Evolutionary conservation across 2,888 invertebrate species (phyloP), one percentile per base, ranked within the genome.

Genomic region (Dinocampus coccinellae): DNA sequence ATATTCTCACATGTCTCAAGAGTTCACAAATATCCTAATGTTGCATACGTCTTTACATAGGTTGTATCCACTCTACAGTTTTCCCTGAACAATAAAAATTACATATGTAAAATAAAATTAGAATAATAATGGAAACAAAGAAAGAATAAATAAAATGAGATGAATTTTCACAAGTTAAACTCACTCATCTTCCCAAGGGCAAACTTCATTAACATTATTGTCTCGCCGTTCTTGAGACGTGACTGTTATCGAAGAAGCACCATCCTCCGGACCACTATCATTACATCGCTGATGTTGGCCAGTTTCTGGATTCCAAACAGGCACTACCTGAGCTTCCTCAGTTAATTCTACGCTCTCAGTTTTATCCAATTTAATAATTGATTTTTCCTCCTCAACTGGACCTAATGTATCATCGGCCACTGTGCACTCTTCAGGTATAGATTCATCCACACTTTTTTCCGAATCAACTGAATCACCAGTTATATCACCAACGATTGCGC

Each of bases 181-280:
- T 95, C 91, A 96, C 96, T 96, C 96, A 90, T 96, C 95, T 91
- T 96, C 96, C 96, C 97, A 97, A 72, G 96, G 96, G 90, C 96
- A 97, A 86, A 96, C 93, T 89, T 95, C 94, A 89, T 93, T 95
- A 88, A 92, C 91, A 89, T 92, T 91, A 86, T 87, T 87, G 87
- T 87, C 87, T 82, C 84, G 84, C 85, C 85, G 83, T 82, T 85
- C 83, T 80, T 80, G 83, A 79, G 82, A 76, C 72, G 63, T 39
- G 39, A 57, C 57, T 34, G 77, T 75, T 76, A 71, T 75, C 74
- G 69, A 55, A 73, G 64, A 65, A 58, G 58, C 34, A 75, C 69
- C 68, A 80, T 70, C 74, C 63, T 75, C 69, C 36, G 76, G 72
- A 61, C 80, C 78, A 9, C 29, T 61, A 16, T 61, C 16, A 10